Percentiles rank a stretch among this genome's conserved stretches.
Conservation (phyloP, 2,888 invertebrate genomes). For the Celastrina argiolus region DNA sequence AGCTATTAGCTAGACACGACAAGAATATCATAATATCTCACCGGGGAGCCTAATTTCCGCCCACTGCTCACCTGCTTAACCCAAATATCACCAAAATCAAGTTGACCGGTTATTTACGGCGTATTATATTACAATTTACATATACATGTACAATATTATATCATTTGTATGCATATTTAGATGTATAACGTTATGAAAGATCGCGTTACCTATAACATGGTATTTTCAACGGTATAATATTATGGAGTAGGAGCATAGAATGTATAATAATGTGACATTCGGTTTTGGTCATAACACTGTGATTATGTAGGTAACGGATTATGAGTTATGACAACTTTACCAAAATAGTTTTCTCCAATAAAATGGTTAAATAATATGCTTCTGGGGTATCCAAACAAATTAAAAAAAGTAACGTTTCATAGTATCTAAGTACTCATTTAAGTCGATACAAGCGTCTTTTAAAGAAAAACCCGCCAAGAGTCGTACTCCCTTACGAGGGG, state of each 20-base stretch:
- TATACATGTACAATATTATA: background rate
- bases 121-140: conserved; percentile 9
- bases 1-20: too few relatives aligned
- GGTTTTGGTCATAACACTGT: background rate
- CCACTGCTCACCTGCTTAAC: background rate
- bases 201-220: background rate
- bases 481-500: too few relatives aligned
- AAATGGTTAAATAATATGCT: too few relatives aligned
- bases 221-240: background rate
- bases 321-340: too few relatives aligned
- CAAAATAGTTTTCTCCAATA: too few relatives aligned
- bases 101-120: background rate
- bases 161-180: conserved; percentile 7
- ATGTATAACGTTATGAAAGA: conserved; percentile 5
- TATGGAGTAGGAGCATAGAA: background rate
- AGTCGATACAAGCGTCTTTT: too few relatives aligned
- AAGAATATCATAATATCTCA: background rate
- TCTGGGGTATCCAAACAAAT: too few relatives aligned
- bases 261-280: too few relatives aligned
- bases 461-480: too few relatives aligned
- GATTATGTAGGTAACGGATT: too few relatives aligned
- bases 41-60: background rate
- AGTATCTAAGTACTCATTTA: too few relatives aligned
- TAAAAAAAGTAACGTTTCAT: too few relatives aligned
- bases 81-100: conserved; percentile 4